Evolutionary conservation across 2,888 invertebrate species (phyloP), one percentile per base, ranked within the genome.

Genomic region (Allophyes oxyacanthae): DNA sequence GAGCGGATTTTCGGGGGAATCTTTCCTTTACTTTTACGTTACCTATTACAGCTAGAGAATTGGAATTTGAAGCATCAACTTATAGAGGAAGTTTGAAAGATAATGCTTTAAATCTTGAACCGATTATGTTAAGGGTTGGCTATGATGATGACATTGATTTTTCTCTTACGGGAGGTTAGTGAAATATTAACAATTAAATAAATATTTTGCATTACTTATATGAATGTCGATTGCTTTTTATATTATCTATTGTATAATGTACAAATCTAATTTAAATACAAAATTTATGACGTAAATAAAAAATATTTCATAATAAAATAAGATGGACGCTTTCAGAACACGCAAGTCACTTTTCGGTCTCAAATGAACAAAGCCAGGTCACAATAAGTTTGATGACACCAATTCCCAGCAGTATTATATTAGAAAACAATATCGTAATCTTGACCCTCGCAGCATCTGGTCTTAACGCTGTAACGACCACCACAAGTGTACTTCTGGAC

Each of bases 391-490:
- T 84, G 50, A 50, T 13, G 10, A 42, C 41, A 11, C 50, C 65
- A 20, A 72, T 92, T 8, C 83, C 88, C 6, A 83, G 82, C n/a
- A 79, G 53, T 43, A 75, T 83, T 55, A 77, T 90, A 67, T 67
- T 60, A 56, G 77, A 86, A 41, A 86, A 89, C 66, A 83, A 81
- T 75, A 72, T 85, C 60, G 61, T 94, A 55, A 63, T 81, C 20
- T 67, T 94, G 45, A 84, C 76, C 26, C 64, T 94, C 10, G 71
- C 71, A 48, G 93, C 94, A 52, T 78, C 79, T 54, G 88, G 81
- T 30, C 48, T 77, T 9, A 83, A 85, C 57, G 84, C 90, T 3
- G 53, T 84, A 59, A 69, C 78, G 46, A 68, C 88, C 28, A 82
- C 81, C 2, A 82, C 89, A 36, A 84, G 69, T 60, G 67, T 94